A percentile compares a stretch with the other conserved stretches of the same genome.
phyloP scores from a whole-genome alignment of 2,113 vertebrate species.

The Hipposideros armiger region DNA sequence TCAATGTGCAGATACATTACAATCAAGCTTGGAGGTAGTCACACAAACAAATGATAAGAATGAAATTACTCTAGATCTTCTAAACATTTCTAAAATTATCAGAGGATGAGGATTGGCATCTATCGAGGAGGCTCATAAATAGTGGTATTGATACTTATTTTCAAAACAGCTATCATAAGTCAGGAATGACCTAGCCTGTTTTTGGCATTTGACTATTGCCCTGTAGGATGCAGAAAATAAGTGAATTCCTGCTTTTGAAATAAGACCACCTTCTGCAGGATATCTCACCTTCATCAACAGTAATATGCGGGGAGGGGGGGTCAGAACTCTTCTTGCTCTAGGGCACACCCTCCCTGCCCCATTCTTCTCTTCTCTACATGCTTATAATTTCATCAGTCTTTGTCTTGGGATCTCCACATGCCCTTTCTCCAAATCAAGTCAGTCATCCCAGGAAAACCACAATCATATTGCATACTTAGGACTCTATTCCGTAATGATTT shows the following conservation, averaged over 20 bases:
- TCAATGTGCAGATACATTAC: neutral
- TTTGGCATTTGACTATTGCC: neutral
- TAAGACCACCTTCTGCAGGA: neutral
- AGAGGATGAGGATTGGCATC: neutral
- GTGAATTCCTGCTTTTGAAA: neutral
- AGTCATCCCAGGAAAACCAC: neutral
- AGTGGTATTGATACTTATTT: neutral
- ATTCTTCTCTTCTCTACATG: neutral
- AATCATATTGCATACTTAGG: neutral
- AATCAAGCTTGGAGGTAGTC: neutral
- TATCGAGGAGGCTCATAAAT: neutral
- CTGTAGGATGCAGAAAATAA: neutral
- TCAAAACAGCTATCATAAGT: neutral
- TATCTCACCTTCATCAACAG: neutral
- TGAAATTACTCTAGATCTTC: neutral
- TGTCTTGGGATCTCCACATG: neutral
- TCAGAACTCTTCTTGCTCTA: neutral
- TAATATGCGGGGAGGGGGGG: neutral
- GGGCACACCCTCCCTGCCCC: neutral
- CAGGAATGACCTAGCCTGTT: neutral
- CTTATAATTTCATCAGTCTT: neutral
- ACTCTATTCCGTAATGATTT: neutral
- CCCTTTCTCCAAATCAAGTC: neutral
- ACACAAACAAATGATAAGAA: neutral
- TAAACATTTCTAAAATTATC: conserved; percentile 7